Conservation (phyloP, 2,888 invertebrate genomes). For the Nomada ruficornis region DNA sequence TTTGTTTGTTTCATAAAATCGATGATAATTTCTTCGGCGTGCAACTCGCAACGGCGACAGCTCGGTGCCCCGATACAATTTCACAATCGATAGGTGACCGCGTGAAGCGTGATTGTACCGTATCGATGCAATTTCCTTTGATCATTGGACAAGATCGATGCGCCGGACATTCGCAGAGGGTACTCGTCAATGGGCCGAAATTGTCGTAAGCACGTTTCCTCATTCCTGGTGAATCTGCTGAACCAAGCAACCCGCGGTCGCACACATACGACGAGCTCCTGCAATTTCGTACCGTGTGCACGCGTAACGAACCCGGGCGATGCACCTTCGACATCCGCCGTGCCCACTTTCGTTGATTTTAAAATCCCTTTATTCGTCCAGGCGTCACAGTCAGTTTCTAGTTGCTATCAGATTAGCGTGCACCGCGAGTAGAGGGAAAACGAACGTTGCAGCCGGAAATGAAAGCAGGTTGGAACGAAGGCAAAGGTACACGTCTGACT, state of each 20-base stretch:
- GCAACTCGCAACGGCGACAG: neutral
- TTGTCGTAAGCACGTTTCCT: conserved; percentile 33
- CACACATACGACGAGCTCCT: conserved; percentile 15
- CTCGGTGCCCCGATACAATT: conserved; percentile 17
- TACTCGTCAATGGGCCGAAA: conserved; percentile 30
- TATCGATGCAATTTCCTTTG: conserved; percentile 35
- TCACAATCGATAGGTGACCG: conserved; percentile 21
- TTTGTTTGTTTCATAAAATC: conserved; percentile 14
- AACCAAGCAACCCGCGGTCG: conserved; percentile 14
- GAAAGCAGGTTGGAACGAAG: conserved; percentile 58
- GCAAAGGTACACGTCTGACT: conserved; percentile 44
- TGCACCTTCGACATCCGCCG: conserved; percentile 36
- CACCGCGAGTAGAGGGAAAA: conserved; percentile 36
- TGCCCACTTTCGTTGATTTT: conserved; percentile 60
- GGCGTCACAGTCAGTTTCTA: conserved; percentile 68
- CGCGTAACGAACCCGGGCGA: conserved; percentile 13
- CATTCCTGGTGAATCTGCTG: conserved; percentile 22
- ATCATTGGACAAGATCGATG: conserved; percentile 48
- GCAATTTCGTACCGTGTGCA: conserved; percentile 1
- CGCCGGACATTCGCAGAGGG: conserved; percentile 22
- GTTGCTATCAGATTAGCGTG: conserved; percentile 19
- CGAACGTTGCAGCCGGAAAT: conserved; percentile 65
- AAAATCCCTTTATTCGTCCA: conserved; percentile 40
- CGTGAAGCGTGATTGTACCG: conserved; percentile 41
- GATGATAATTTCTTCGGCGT: conserved; percentile 16